Evolutionary conservation across 2,888 invertebrate genomes (phyloP).

Genomic region (Agrochola circellaris): DNA sequence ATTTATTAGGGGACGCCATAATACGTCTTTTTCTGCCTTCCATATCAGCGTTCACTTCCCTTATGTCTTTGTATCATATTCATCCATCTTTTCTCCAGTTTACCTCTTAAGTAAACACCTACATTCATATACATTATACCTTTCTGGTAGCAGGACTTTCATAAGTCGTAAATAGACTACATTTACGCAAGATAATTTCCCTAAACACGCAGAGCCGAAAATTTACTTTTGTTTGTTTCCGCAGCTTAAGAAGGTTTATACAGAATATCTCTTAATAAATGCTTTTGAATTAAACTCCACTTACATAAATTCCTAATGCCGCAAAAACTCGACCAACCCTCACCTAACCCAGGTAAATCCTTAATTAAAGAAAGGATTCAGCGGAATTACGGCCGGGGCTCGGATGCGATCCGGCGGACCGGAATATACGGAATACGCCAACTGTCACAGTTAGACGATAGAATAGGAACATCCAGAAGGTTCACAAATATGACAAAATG

Average conservation of each 20-base stretch:
- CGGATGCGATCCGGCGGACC: conserved; percentile 41
- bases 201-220: conserved; percentile 21
- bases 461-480: conserved; percentile 25
- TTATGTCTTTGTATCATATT: neutral
- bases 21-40: conserved; percentile 19
- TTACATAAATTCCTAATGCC: conserved; percentile 47
- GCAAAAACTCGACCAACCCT: conserved; percentile 55
- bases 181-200: conserved; percentile 1
- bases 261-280: conserved; percentile 28
- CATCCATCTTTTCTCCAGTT: conserved; percentile 1
- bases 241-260: conserved; percentile 37
- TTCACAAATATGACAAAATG: neutral
- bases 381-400: conserved; percentile 47
- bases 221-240: conserved; percentile 30
- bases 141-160: neutral
- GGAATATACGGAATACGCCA: conserved; percentile 51
- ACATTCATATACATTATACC: neutral
- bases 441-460: conserved; percentile 47
- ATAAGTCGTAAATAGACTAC: neutral
- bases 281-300: conserved; percentile 39
- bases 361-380: conserved; percentile 66
- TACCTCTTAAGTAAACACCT: neutral
- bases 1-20: conserved; percentile 35
- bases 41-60: neutral
- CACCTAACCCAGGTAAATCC: conserved; percentile 62